Conservation (phyloP, 2,888 invertebrate species). For the Clepsis dumicolana region DNA sequence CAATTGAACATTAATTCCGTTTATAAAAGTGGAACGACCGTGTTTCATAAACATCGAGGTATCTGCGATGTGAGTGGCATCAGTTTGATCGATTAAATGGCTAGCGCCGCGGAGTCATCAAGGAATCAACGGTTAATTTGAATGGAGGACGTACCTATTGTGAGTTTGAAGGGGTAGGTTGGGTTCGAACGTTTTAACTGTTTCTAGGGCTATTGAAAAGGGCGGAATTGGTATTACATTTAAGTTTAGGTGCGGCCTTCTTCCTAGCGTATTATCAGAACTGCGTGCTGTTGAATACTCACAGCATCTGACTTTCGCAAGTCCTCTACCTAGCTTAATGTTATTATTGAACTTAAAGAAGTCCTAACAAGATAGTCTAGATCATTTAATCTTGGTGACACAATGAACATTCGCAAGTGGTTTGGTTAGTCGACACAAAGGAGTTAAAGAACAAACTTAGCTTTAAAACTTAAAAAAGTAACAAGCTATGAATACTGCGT, state of each 20-base stretch:
- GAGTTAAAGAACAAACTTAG: conserved; percentile 3
- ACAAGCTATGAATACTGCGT: neutral
- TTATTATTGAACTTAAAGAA: too few relatives aligned
- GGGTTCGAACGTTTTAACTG: neutral
- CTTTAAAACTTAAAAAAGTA: neutral
- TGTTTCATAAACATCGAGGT: conserved; percentile 67
- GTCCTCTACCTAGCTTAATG: too few relatives aligned
- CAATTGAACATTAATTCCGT: conserved; percentile 81
- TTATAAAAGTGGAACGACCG: conserved; percentile 72
- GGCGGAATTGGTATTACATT: neutral
- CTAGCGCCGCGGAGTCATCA: conserved; percentile 26
- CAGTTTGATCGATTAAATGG: conserved; percentile 41
- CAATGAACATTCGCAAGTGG: conserved; percentile 8
- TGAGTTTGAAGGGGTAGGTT: neutral
- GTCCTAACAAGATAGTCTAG: too few relatives aligned
- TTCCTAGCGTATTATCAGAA: neutral
- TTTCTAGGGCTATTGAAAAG: neutral
- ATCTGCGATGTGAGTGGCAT: conserved; percentile 49
- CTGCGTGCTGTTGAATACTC: too few relatives aligned
- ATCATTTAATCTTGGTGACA: too few relatives aligned
- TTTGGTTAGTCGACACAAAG: conserved; percentile 1
- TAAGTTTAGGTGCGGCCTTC: too few relatives aligned
- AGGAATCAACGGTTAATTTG: neutral
- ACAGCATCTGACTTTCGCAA: neutral
- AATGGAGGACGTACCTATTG: neutral